phyloP scores from a whole-genome alignment of 2,113 vertebrate genomes.

The Bufo bufo region DNA sequence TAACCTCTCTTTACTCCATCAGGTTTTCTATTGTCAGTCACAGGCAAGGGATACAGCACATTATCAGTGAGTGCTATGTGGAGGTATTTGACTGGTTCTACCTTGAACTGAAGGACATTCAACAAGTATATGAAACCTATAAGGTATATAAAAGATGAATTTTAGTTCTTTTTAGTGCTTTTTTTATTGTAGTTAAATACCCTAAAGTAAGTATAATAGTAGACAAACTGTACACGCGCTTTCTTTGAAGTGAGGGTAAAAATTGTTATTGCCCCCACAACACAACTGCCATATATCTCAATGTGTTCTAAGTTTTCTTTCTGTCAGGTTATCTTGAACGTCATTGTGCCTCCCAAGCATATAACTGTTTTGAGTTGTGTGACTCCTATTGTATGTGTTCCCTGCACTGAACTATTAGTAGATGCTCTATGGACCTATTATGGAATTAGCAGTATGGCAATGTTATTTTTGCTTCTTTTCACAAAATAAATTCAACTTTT shows the following conservation, averaged over 20 bases:
- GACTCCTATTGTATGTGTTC: neutral
- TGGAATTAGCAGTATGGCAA: neutral
- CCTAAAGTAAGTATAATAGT: neutral
- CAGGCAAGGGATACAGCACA: constrained; percentile 51
- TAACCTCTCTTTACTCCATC: neutral
- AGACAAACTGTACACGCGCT: neutral
- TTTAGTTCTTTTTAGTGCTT: neutral
- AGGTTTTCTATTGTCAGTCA: constrained; percentile 55
- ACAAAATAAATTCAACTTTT: too few species aligned
- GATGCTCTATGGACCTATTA: neutral
- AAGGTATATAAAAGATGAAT: constrained; percentile 34
- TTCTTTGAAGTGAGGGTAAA: neutral
- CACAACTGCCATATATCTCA: neutral
- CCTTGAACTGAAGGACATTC: constrained; percentile 47
- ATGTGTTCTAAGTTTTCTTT: neutral
- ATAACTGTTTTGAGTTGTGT: neutral
- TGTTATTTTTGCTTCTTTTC: neutral
- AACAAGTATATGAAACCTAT: constrained; percentile 51
- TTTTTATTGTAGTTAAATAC: neutral
- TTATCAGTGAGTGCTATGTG: constrained; percentile 52
- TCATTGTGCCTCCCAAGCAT: neutral
- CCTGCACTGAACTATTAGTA: neutral
- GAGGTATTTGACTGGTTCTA: constrained; percentile 58
- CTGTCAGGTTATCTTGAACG: neutral
- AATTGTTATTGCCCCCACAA: too few species aligned